These are phyloP conservation scores for Tarsius wallacei DNA, from an alignment of 2,797 vertebrate genomes.

Conservation along the genomic window DNA sequence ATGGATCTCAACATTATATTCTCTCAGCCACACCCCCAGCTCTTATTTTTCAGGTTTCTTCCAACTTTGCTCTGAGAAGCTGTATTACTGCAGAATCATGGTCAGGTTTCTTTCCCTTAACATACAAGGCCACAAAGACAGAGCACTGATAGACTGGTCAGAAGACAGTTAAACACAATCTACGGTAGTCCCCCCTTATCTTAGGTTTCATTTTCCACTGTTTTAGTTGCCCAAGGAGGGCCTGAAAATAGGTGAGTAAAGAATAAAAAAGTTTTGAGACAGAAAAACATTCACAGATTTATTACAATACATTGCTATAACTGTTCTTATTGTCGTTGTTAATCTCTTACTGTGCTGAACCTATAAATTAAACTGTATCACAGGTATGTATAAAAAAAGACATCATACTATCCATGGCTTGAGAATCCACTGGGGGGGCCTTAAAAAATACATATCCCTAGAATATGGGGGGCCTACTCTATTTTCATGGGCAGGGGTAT, in stretches of 20 bases:
- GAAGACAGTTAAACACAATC: conserved; percentile 49
- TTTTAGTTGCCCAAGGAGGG: not conserved
- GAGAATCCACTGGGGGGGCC: not conserved
- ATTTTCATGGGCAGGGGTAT: not conserved
- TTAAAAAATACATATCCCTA: not conserved
- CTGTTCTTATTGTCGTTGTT: not conserved
- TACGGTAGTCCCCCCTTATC: not conserved
- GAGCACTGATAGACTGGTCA: not conserved
- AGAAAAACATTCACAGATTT: not conserved
- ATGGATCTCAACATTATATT: conserved; percentile 65
- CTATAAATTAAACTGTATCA: not conserved
- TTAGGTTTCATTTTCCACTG: not conserved
- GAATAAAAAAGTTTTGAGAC: not conserved
- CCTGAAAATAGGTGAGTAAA: not conserved
- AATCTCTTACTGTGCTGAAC: not conserved
- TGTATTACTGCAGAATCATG: conserved; percentile 47
- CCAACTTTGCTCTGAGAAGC: conserved; percentile 65
- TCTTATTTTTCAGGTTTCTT: conserved; percentile 75
- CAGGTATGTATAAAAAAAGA: not conserved
- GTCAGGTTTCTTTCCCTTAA: conserved; percentile 46
- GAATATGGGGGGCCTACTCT: not conserved
- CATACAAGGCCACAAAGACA: not conserved
- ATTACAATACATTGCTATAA: not conserved
- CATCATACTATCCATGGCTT: not conserved
- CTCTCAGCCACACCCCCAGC: conserved; percentile 75